A percentile compares a stretch with the other conserved stretches of the same genome.
Conservation (phyloP, 2,888 invertebrate genomes). For the Barypeithes pellucidus region DNA sequence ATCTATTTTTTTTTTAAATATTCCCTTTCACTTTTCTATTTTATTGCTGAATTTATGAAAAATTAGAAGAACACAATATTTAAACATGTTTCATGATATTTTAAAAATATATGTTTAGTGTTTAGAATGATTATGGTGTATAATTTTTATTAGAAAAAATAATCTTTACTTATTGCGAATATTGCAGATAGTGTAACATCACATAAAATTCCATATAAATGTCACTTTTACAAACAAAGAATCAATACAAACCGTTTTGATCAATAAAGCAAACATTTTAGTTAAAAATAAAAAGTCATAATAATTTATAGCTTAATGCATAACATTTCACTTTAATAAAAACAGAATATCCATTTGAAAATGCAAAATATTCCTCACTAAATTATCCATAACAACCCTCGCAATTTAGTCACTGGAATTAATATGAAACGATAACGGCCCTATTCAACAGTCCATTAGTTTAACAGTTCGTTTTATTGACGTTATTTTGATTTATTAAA, state of each 20-base stretch:
- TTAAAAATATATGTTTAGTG: too few relatives aligned
- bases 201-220: background rate
- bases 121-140: too few relatives aligned
- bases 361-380: constrained; percentile 48
- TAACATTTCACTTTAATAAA: constrained; percentile 5
- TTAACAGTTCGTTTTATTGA: constrained; percentile 44
- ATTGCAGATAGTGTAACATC: too few relatives aligned
- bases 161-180: too few relatives aligned
- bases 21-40: too few relatives aligned
- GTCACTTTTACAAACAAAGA: background rate
- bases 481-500: constrained; percentile 44
- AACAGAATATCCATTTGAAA: constrained; percentile 30
- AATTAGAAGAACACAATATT: too few relatives aligned
- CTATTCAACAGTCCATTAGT: constrained; percentile 49
- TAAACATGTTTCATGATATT: too few relatives aligned
- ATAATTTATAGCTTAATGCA: constrained; percentile 8
- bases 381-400: constrained; percentile 52
- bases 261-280: background rate
- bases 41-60: too few relatives aligned
- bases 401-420: constrained; percentile 47
- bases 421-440: constrained; percentile 50
- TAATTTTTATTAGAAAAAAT: too few relatives aligned
- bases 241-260: background rate
- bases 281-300: background rate
- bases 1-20: too few relatives aligned